Evolutionary conservation across 2,113 vertebrate genomes (phyloP).

Genomic region (Anthoscopus minutus): DNA sequence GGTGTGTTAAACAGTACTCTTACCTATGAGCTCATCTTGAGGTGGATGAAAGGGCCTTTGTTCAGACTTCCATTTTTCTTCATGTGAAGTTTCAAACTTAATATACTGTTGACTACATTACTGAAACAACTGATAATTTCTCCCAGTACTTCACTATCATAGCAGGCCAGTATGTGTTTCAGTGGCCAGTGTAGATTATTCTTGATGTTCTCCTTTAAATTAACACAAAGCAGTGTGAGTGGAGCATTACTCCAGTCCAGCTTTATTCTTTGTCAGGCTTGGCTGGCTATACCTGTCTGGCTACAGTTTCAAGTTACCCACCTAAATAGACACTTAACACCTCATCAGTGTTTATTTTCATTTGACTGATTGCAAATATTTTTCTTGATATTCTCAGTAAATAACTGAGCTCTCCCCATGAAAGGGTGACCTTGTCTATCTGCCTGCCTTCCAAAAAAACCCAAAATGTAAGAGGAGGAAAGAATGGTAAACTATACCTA

Average conservation of each 20-base stretch:
- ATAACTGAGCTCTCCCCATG: background rate
- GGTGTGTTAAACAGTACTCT: constrained; percentile 65
- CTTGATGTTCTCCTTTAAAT: background rate
- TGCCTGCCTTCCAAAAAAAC: background rate
- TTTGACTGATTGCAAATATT: background rate
- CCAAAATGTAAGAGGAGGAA: background rate
- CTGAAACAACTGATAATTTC: background rate
- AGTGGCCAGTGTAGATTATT: background rate
- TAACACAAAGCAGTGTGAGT: background rate
- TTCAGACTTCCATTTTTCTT: background rate
- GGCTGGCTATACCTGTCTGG: background rate
- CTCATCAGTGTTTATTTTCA: background rate
- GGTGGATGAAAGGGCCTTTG: background rate
- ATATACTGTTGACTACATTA: background rate
- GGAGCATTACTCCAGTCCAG: background rate
- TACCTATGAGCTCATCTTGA: background rate
- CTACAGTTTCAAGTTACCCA: background rate
- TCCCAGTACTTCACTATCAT: background rate
- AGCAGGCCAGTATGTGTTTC: background rate
- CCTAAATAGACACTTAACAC: background rate
- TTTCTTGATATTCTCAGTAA: background rate
- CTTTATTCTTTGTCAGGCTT: background rate
- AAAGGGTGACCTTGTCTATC: background rate
- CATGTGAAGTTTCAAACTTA: background rate
- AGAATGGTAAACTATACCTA: background rate